phyloP scores from a whole-genome alignment of 2,797 vertebrate species.

The Onychomys arenicola region DNA sequence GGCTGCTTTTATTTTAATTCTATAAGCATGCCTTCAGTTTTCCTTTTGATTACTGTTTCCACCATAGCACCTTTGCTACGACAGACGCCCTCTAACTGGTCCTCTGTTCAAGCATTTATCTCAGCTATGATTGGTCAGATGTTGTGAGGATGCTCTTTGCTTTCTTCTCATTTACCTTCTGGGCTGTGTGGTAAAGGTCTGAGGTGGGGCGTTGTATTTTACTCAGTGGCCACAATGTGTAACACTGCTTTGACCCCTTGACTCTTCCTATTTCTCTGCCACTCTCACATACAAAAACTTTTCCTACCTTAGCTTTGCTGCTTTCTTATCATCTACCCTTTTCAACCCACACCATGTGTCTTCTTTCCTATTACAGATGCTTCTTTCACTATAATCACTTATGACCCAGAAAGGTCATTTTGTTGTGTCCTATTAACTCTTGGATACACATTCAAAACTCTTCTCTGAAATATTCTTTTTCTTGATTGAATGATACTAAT shows the following conservation, averaged over 20 bases:
- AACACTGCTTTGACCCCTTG: not conserved
- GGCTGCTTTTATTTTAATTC: constrained; percentile 53
- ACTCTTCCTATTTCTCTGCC: not conserved
- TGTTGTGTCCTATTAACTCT: not conserved
- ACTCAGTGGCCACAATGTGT: not conserved
- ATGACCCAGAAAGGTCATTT: not conserved
- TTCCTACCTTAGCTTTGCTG: not conserved
- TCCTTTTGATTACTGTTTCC: not conserved
- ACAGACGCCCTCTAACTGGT: not conserved
- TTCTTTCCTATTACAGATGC: not conserved
- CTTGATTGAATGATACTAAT: not conserved
- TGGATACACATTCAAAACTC: not conserved
- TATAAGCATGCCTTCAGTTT: constrained; percentile 4
- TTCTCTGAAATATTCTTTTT: constrained; percentile 7
- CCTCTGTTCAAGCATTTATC: not conserved
- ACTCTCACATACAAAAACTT: not conserved
- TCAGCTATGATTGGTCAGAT: not conserved
- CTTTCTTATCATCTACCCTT: not conserved
- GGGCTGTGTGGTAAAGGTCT: not conserved
- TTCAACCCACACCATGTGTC: not conserved
- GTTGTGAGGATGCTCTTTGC: not conserved
- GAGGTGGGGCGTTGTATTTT: not conserved
- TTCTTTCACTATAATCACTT: not conserved
- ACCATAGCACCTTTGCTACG: too few species aligned
- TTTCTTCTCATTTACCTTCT: not conserved